These are phyloP conservation scores for Muricea muricata DNA, from an alignment of 92 coral and sea anemone genomes.

Conservation along the genomic window DNA sequence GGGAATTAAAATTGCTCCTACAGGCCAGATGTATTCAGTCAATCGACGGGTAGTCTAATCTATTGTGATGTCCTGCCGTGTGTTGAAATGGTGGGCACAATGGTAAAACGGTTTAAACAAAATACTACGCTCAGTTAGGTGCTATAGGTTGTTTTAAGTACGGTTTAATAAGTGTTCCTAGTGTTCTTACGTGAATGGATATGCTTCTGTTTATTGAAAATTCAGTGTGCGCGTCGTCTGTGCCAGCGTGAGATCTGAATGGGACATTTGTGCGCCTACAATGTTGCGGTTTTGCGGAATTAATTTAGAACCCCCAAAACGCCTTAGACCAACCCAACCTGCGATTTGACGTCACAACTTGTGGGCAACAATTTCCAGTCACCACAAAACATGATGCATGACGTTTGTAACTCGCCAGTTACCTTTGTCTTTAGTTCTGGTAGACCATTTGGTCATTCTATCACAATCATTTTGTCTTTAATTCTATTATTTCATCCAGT, in stretches of 20 bases:
- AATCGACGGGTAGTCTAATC: constrained; percentile 38
- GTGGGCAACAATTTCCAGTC: background rate
- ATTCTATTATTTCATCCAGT: too few species aligned
- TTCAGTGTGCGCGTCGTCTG: background rate
- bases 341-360: constrained; percentile 1
- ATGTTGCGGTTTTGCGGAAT: background rate
- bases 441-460: too few species aligned
- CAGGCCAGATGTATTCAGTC: constrained; percentile 22
- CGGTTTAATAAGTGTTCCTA: background rate
- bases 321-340: background rate
- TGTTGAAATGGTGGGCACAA: constrained; percentile 35
- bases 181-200: background rate
- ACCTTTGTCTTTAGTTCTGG: too few species aligned
- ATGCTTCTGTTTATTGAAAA: background rate
- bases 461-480: too few species aligned
- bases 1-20: constrained; percentile 23
- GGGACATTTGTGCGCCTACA: too few species aligned
- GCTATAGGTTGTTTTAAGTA: background rate
- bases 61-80: constrained; percentile 9
- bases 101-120: constrained; percentile 14
- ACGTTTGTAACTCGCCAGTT: too few species aligned
- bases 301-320: too few species aligned
- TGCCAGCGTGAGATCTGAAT: constrained; percentile 1
- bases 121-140: background rate
- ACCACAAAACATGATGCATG: too few species aligned